phyloP scores from a whole-genome alignment of 1,140 invertebrate species.

The Zaprionus tsacasi region DNA sequence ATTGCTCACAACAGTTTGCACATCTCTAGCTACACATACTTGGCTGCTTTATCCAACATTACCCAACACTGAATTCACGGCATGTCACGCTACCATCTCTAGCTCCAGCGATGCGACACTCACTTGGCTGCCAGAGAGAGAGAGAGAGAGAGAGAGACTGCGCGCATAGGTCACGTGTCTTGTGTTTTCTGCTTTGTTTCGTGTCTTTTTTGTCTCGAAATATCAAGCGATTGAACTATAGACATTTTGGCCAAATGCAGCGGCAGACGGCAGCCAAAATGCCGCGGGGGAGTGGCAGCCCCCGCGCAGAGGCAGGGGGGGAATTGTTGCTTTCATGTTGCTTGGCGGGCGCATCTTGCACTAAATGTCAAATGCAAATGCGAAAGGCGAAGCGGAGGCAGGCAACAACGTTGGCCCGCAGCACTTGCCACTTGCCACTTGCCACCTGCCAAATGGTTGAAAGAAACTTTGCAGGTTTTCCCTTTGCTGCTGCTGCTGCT shows the following conservation, averaged over 20 bases:
- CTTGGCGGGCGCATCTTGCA: constrained; percentile 61
- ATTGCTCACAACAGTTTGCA: neutral
- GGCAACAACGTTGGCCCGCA: constrained; percentile 14
- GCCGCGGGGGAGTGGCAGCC: constrained; percentile 1
- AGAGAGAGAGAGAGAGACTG: constrained; percentile 4
- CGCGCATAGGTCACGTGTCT: constrained; percentile 74
- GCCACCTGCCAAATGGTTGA: constrained; percentile 62
- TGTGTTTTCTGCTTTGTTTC: constrained; percentile 41
- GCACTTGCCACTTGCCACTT: constrained; percentile 32
- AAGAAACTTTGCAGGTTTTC: constrained; percentile 48
- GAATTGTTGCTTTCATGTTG: constrained; percentile 48
- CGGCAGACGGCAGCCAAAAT: constrained; percentile 12
- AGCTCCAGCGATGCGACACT: constrained; percentile 12
- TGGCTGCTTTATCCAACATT: no score
- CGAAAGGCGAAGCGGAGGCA: constrained; percentile 50
- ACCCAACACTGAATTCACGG: neutral
- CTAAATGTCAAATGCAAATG: constrained; percentile 80
- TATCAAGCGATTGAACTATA: constrained; percentile 81
- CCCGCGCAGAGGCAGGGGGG: constrained; percentile 6
- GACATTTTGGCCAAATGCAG: constrained; percentile 78
- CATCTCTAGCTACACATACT: no score
- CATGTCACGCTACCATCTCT: constrained; percentile 38
- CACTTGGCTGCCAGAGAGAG: constrained; percentile 15
- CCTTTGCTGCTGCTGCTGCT: constrained; percentile 16
- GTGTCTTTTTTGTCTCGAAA: constrained; percentile 61